Evolutionary conservation across 2,797 vertebrate species (phyloP), one percentile per base, ranked within the genome.

Genomic region (Pangasius sanitwongsei): DNA sequence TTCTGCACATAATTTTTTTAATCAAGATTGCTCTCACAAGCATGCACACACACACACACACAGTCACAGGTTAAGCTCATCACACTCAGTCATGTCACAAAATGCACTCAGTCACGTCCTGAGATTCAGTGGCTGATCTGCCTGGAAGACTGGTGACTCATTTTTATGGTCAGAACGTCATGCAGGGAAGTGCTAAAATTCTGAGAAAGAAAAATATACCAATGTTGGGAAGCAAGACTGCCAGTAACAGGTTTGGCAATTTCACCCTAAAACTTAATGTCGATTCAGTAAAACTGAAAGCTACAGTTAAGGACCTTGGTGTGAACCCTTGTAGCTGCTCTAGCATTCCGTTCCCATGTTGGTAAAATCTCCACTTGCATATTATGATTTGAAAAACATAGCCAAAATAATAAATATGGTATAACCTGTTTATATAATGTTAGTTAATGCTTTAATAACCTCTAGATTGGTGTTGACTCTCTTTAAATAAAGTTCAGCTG

Each of bases 1-100:
- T 55, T 75, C 28, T 75, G 69, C 59, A 55, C 34, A 16, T n/a
- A 78, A 59, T 31, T 83, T 44, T 44, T 69, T 78, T 53, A 48
- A 72, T 72, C 75, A 86, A 50, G 20, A 65, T 85, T 23, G 50
- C 53, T 57, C 59, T 87, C 59, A 16, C 31, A 16, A 5, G 6
- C 69, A 57, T 31, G 34, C 16, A 34, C 77, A 57, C 3, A 61
- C 82, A 83, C 55, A 31, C 75, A 53, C 15, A 61, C 55, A 69
- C 44, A 86, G 44, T 84, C n/a, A 89, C 55, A 87, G 55, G 83
- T 75, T 88, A 77, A 89, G 86, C 91, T 70, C 57, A 74, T 63
- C 86, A 70, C 75, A 87, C 89, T 74, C 25, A 69, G 12, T 82
- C 75, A 37, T 82, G 74, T 77, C 87, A 85, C 57, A 65, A 84